Evolutionary conservation across 1,140 invertebrate species (phyloP).

Genomic region (Coptotermes formosanus): DNA sequence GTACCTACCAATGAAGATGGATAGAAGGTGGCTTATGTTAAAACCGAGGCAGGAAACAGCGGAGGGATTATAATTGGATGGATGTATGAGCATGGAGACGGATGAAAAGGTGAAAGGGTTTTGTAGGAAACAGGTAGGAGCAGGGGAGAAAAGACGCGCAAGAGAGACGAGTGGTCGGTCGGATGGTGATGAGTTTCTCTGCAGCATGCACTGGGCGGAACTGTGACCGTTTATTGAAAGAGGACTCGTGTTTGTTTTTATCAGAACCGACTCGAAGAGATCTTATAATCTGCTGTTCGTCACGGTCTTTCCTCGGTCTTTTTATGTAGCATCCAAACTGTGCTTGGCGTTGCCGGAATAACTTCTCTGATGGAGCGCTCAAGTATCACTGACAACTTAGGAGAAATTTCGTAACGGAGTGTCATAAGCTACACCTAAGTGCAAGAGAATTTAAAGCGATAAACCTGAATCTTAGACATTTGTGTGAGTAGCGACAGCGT

Average conservation of each 20-base stretch:
- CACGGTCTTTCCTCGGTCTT: no score
- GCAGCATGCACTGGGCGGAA: not conserved
- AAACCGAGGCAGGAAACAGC: not conserved
- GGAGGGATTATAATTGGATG: not conserved
- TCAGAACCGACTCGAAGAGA: not conserved
- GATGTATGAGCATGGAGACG: not conserved
- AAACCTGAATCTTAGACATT: no score
- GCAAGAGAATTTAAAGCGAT: no score
- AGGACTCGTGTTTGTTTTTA: not conserved
- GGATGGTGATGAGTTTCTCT: not conserved
- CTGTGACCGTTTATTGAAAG: not conserved
- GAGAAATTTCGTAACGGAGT: no score
- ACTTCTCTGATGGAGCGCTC: no score
- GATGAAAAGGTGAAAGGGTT: not conserved
- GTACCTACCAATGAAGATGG: not conserved
- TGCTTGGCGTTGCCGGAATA: no score
- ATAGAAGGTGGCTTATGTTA: not conserved
- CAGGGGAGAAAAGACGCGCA: not conserved
- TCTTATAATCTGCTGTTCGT: no score
- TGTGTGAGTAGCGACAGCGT: no score
- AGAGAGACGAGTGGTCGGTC: not conserved
- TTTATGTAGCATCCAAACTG: no score
- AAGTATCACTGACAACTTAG: no score
- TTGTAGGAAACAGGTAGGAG: not conserved
- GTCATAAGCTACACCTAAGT: no score